Conservation (phyloP, 2,797 vertebrate genomes). For the Buceros bicornis region DNA sequence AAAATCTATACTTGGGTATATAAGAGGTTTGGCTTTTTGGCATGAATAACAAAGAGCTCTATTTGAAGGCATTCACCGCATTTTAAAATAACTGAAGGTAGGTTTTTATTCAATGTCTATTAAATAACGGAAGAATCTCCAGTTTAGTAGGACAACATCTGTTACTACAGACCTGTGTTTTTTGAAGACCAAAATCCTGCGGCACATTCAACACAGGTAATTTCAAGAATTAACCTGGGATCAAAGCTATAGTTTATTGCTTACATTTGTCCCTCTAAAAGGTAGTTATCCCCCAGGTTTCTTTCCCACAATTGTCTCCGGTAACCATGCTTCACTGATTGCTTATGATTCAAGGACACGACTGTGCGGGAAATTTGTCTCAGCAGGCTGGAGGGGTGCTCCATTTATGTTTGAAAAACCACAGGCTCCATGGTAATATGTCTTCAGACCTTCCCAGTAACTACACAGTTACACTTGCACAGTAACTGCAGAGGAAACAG, state of each 20-base stretch:
- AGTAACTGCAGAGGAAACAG: background rate
- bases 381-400: constrained; percentile 12
- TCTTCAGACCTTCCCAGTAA: background rate
- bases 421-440: background rate
- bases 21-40: background rate
- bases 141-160: background rate
- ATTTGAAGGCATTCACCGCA: background rate
- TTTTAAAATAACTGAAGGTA: background rate
- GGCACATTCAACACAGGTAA: background rate
- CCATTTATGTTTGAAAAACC: constrained; percentile 2
- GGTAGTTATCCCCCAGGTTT: background rate
- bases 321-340: constrained; percentile 18
- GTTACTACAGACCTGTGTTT: background rate
- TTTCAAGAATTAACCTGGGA: background rate
- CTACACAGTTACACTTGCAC: background rate
- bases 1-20: background rate
- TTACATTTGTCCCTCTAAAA: constrained; percentile 34
- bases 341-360: constrained; percentile 29
- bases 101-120: background rate
- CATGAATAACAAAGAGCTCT: background rate
- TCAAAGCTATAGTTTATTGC: background rate
- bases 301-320: background rate
- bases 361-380: constrained; percentile 31
- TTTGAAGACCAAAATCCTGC: background rate
- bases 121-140: background rate